Evolutionary conservation across 2,888 invertebrate species (phyloP).

Genomic region (Drosophila stalkeri): DNA sequence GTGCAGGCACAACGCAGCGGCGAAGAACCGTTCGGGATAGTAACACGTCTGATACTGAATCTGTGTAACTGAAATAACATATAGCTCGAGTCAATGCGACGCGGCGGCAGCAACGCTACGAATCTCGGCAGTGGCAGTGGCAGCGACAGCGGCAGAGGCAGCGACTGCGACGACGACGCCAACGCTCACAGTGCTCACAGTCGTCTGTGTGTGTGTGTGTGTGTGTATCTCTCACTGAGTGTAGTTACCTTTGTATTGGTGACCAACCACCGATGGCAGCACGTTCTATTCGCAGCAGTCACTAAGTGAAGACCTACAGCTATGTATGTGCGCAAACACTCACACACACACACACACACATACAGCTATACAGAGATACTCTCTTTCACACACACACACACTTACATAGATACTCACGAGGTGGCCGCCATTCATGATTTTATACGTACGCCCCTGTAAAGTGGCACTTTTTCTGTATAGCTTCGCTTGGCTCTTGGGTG

Average conservation of each 20-base stretch:
- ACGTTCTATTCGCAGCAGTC: slow-evolving; percentile 69
- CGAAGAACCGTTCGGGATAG: slow-evolving; percentile 84
- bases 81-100: slow-evolving; percentile 81
- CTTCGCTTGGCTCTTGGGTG: background rate
- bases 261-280: slow-evolving; percentile 69
- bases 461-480: slow-evolving; percentile 41
- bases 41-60: slow-evolving; percentile 85
- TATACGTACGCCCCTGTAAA: slow-evolving; percentile 42
- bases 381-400: slow-evolving; percentile 14
- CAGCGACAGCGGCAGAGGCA: slow-evolving; percentile 30
- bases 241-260: slow-evolving; percentile 38
- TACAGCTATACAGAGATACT: slow-evolving; percentile 13
- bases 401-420: slow-evolving; percentile 13
- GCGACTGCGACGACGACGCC: slow-evolving; percentile 7
- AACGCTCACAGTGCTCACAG: background rate
- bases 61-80: slow-evolving; percentile 85
- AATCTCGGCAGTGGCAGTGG: slow-evolving; percentile 55
- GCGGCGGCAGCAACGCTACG: slow-evolving; percentile 50
- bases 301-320: slow-evolving; percentile 81
- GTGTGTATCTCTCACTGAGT: slow-evolving; percentile 4
- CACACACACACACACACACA: slow-evolving; percentile 16
- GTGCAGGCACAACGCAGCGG: slow-evolving; percentile 50
- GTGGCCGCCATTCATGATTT: slow-evolving; percentile 75
- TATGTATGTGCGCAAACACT: slow-evolving; percentile 38
- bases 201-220: slow-evolving; percentile 20